phyloP scores from a whole-genome alignment of 2,888 invertebrate species.

The Drosophila anomelani region DNA sequence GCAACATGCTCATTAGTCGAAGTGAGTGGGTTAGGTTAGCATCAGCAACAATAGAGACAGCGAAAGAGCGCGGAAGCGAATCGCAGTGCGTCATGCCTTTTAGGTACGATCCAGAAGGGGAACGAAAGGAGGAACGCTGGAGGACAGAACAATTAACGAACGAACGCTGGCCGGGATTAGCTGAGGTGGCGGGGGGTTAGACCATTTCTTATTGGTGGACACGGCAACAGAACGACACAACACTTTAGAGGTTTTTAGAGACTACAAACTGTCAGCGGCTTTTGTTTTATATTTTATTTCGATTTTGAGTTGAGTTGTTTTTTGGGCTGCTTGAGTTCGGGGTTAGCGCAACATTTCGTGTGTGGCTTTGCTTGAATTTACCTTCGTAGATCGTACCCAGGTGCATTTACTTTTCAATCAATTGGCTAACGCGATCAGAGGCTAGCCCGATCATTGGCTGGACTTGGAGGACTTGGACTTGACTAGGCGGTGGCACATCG shows the following conservation, averaged over 20 bases:
- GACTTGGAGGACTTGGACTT: constrained; percentile 31
- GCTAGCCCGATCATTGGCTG: constrained; percentile 21
- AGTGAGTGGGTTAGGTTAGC: constrained; percentile 56
- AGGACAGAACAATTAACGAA: constrained; percentile 19
- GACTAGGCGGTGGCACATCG: constrained; percentile 67
- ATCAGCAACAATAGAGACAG: constrained; percentile 52
- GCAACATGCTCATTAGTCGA: constrained; percentile 66
- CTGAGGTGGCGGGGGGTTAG: constrained; percentile 23
- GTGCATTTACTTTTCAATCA: constrained; percentile 63
- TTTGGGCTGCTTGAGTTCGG: constrained; percentile 56
- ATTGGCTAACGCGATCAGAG: constrained; percentile 26
- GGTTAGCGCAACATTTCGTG: constrained; percentile 75
- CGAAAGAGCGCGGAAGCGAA: constrained; percentile 6
- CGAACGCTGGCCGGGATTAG: constrained; percentile 38
- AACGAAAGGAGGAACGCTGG: constrained; percentile 54
- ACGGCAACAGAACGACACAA: constrained; percentile 48
- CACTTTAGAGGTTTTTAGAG: constrained; percentile 64
- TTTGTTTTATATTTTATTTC: constrained; percentile 2
- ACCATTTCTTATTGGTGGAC: constrained; percentile 8
- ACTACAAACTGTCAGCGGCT: constrained; percentile 70
- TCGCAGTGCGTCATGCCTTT: constrained; percentile 65
- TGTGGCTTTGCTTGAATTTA: constrained; percentile 79
- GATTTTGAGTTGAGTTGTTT: background rate
- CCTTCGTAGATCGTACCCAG: constrained; percentile 85
- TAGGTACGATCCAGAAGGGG: constrained; percentile 85